Percentiles rank a stretch among this genome's conserved stretches.
Conservation (phyloP, 2,113 vertebrate genomes). For the Rhagologus leucostigma region DNA sequence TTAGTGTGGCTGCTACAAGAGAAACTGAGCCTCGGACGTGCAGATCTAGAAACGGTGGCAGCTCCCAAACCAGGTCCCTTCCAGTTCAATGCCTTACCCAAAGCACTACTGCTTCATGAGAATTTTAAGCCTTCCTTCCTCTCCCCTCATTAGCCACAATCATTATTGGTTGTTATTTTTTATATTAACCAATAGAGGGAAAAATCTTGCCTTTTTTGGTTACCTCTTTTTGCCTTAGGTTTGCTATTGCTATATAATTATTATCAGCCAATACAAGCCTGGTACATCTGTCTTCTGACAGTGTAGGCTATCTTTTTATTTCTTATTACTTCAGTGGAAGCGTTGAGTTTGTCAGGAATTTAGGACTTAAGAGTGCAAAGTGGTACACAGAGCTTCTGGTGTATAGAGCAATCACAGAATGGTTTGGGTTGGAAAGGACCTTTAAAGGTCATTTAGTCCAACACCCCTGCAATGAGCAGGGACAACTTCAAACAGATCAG, state of each 20-base stretch:
- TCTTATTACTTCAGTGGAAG: not conserved
- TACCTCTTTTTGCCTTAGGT: not conserved
- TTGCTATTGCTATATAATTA: not conserved
- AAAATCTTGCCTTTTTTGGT: not conserved
- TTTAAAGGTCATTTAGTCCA: not conserved
- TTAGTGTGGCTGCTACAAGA: not conserved
- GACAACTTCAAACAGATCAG: not conserved
- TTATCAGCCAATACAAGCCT: not conserved
- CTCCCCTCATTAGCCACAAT: not conserved
- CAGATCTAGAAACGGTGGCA: not conserved
- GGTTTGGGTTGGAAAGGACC: not conserved
- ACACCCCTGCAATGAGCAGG: not conserved
- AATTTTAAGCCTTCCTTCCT: not conserved
- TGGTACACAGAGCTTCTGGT: not conserved
- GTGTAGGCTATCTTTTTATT: not conserved
- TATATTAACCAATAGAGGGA: accelerated
- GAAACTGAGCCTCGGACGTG: not conserved
- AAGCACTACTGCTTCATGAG: not conserved
- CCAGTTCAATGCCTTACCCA: not conserved
- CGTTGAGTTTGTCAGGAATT: not conserved
- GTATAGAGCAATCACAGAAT: not conserved
- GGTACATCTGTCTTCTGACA: not conserved
- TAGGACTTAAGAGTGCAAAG: not conserved
- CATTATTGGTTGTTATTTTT: not conserved
- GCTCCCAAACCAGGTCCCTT: not conserved